Conservation (phyloP, 2,888 invertebrate genomes). For the Lasioglossum calceatum region DNA sequence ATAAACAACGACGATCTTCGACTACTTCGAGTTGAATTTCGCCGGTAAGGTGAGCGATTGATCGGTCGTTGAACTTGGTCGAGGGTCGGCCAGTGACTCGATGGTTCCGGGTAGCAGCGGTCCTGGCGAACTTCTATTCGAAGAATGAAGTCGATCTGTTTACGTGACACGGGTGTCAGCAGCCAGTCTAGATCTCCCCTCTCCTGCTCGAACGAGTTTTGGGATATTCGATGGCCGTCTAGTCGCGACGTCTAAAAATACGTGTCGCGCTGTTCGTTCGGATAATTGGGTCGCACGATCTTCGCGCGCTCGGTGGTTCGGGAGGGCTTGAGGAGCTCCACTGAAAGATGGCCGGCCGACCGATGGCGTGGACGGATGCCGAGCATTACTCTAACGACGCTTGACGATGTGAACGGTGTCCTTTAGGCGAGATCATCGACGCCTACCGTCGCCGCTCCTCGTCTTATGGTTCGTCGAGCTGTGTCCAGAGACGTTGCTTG, state of each 20-base stretch:
- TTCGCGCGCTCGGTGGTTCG: constrained; percentile 20
- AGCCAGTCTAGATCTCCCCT: constrained; percentile 13
- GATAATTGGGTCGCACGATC: constrained; percentile 54
- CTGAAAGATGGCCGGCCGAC: constrained; percentile 12
- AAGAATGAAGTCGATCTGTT: background rate
- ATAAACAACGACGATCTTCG: no score
- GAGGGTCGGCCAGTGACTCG: background rate
- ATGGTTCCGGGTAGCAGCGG: background rate
- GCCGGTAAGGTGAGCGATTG: background rate
- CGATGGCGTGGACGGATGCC: constrained; percentile 45
- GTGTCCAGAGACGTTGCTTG: background rate
- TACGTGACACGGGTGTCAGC: background rate
- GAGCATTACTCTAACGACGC: constrained; percentile 57
- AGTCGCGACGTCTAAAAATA: constrained; percentile 48
- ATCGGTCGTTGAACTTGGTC: background rate
- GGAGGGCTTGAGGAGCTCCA: background rate
- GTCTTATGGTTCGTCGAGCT: background rate
- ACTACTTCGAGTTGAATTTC: background rate
- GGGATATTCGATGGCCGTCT: constrained; percentile 14
- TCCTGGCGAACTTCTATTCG: background rate
- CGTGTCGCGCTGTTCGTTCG: constrained; percentile 32
- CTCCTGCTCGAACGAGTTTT: background rate
- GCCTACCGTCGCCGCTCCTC: background rate
- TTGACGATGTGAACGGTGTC: constrained; percentile 33
- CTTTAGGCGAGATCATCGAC: constrained; percentile 10